Base-by-base conservation (phyloP, 2,113 vertebrate genomes). In the Bostrychus sinensis region DNA sequence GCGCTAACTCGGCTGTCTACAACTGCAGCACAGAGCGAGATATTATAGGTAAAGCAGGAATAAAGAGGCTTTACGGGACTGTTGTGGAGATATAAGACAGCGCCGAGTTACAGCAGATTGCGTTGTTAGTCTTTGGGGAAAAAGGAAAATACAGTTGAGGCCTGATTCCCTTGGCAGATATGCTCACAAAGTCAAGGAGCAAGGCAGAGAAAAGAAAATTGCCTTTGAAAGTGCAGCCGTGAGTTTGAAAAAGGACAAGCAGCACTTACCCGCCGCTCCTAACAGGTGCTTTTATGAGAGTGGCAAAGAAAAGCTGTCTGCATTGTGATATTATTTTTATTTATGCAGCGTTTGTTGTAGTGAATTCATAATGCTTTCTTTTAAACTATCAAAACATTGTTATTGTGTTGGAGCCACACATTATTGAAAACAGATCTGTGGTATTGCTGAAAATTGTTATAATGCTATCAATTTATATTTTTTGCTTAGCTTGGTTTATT, bases 1-100 rank as follows among this genome's bases (percentile, higher is more conserved):
- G 74, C 16, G 77, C 85, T 75, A 85, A 87, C 81, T 80, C 80
- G 80, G 84, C 81, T 79, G 86, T 83, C 83, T 79, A 68, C 43
- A 56, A 82, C 51, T n/a, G 70, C 56, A 71, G 37, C 72, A 1
- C 51, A 38, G 48, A 66, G 72, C 23, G 50, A 62, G 32, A 4
- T 22, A 25, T 51, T 25, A 43, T 32, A 45, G 39, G 75, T 28
- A 72, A 61, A 72, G 58, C 64, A 76, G 62, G 78, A 80, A 83
- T 81, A 70, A 85, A 85, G 66, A 75, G 66, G 80, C 80, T 86
- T 88, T 85, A 26, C 46, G 0, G 34, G 58, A 72, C 30, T 46
- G 48, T 66, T 54, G 72, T 60, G 68, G 66, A 66, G 69, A 72
- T 76, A 48, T 36, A 60, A 85, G 14, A 39, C 11, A 12, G 37